Conservation (phyloP, 2,113 vertebrate species). For the Embiotoca jacksoni region DNA sequence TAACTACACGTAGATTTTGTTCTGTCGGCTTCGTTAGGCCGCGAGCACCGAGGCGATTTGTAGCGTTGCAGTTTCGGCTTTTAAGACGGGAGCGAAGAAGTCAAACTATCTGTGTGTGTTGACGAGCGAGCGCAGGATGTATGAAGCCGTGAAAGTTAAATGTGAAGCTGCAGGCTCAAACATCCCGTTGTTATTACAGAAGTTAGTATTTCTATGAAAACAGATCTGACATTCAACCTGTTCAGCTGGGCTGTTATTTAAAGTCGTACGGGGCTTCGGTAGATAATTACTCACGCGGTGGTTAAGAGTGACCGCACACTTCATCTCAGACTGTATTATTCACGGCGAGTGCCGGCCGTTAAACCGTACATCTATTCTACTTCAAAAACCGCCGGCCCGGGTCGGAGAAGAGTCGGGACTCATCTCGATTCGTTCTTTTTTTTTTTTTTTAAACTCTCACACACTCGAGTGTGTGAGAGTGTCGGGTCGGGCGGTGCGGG, state of each 20-base stretch:
- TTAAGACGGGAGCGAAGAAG: too few species aligned
- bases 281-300: neutral
- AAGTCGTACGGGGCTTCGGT: neutral
- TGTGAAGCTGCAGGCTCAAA: neutral
- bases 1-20: too few species aligned
- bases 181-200: neutral
- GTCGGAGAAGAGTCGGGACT: conserved; percentile 27
- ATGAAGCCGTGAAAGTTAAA: too few species aligned
- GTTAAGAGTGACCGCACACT: conserved; percentile 8
- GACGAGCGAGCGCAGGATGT: too few species aligned
- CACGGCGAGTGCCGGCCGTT: conserved; percentile 41
- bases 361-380: conserved; percentile 40
- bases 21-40: too few species aligned
- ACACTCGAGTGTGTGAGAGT: conserved; percentile 54
- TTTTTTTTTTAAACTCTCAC: conserved; percentile 39
- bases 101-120: too few species aligned
- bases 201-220: neutral
- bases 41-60: too few species aligned
- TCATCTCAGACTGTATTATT: conserved; percentile 27
- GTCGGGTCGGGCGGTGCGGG: conserved; percentile 53
- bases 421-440: conserved; percentile 29
- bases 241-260: neutral
- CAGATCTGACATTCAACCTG: neutral
- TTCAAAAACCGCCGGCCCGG: conserved; percentile 7
- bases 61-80: too few species aligned